These are phyloP conservation scores for Clarias laeviceps DNA, from an alignment of 2,797 vertebrate species.

Conservation along the genomic window DNA sequence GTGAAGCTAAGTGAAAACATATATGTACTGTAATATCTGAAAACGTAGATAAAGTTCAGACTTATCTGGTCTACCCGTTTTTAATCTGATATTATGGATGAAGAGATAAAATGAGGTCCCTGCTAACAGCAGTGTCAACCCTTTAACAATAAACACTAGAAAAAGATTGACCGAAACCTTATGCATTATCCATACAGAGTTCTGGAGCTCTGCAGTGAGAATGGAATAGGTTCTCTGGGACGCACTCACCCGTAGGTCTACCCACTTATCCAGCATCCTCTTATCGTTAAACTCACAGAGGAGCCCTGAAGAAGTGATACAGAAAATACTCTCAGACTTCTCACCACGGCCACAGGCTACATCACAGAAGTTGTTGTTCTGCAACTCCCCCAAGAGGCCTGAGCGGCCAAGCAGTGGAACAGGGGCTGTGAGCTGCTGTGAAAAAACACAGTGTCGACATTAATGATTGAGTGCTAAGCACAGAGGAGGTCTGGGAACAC, in stretches of 20 bases:
- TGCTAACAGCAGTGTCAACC: background rate
- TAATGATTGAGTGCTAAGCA: background rate
- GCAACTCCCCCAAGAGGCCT: conserved; percentile 90
- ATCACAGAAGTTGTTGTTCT: conserved; percentile 94
- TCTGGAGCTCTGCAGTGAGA: background rate
- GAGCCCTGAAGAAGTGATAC: conserved; percentile 93
- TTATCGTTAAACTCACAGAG: conserved; percentile 95
- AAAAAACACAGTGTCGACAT: background rate
- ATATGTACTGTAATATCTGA: background rate
- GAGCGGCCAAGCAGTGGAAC: conserved; percentile 94
- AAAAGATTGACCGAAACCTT: background rate
- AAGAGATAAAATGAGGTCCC: background rate
- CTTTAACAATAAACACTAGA: background rate
- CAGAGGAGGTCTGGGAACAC: background rate
- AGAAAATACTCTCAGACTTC: conserved; percentile 91
- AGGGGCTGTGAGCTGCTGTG: conserved; percentile 85
- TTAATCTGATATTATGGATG: background rate
- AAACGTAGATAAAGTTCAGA: background rate
- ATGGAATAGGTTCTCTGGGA: background rate
- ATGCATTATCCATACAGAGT: background rate
- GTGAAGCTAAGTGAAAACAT: background rate
- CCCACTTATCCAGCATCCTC: conserved; percentile 95
- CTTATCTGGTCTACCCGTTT: background rate
- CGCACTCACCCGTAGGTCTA: conserved; percentile 91
- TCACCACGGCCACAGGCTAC: conserved; percentile 91